A percentile compares a stretch with the other conserved stretches of the same genome.
Conservation (phyloP, 2,797 vertebrate genomes). For the Etheostoma nigrum region DNA sequence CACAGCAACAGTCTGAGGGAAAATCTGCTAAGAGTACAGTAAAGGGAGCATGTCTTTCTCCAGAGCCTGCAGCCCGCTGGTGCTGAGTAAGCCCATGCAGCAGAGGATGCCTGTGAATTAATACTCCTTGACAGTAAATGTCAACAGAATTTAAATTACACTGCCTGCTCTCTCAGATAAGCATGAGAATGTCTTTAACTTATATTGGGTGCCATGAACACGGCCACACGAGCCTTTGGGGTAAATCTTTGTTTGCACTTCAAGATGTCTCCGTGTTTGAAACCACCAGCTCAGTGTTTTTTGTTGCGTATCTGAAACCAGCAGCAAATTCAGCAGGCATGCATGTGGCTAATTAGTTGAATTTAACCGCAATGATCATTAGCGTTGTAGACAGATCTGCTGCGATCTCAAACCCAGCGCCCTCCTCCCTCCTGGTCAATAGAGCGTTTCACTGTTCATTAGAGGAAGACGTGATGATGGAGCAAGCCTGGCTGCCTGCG, state of each 20-base stretch:
- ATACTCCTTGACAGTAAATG: constrained; percentile 89
- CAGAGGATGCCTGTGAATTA: constrained; percentile 82
- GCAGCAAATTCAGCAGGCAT: constrained; percentile 74
- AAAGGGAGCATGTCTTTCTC: constrained; percentile 78
- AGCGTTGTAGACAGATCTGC: constrained; percentile 85
- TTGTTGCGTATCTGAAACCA: constrained; percentile 68
- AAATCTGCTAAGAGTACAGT: constrained; percentile 78
- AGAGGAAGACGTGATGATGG: constrained; percentile 66
- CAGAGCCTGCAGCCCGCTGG: constrained; percentile 77
- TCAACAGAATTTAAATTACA: constrained; percentile 90
- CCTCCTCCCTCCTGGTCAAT: constrained; percentile 73
- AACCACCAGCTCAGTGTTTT: constrained; percentile 83
- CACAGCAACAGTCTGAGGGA: constrained; percentile 67
- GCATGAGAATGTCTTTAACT: constrained; percentile 85
- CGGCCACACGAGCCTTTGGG: constrained; percentile 72
- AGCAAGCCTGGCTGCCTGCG: constrained; percentile 68
- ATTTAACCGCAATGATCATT: constrained; percentile 84
- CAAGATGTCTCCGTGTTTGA: constrained; percentile 70
- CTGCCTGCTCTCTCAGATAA: constrained; percentile 81
- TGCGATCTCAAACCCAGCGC: constrained; percentile 73
- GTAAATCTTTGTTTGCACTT: constrained; percentile 76
- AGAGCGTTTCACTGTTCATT: constrained; percentile 78
- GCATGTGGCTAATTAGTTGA: constrained; percentile 83
- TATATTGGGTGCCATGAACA: constrained; percentile 83
- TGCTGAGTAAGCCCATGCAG: constrained; percentile 87